A percentile compares a stretch with the other conserved stretches of the same genome.
phyloP scores from a whole-genome alignment of 1,140 invertebrate species.

The Adoxophyes honmai region DNA sequence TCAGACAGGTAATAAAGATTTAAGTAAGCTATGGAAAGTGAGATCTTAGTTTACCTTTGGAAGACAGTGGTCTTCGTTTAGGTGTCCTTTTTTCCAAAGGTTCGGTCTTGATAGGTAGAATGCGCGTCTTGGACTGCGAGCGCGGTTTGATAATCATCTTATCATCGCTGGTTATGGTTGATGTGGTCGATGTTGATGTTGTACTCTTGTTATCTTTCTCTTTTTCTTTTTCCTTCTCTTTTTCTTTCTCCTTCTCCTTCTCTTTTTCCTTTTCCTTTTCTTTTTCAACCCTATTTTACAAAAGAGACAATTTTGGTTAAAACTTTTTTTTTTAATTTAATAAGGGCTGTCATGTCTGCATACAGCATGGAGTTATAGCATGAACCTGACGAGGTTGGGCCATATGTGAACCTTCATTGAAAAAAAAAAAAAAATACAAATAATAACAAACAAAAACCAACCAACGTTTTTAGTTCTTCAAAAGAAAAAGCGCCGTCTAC shows the following conservation, averaged over 20 bases:
- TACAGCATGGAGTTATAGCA: no score
- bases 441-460: no score
- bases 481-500: no score
- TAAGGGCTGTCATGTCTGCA: no score
- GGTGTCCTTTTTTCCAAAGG: constrained; percentile 55
- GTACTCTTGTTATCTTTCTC: constrained; percentile 33
- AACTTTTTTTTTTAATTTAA: no score
- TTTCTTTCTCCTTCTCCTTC: constrained; percentile 47
- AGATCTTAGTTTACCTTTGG: constrained; percentile 63
- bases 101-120: constrained; percentile 50
- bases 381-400: no score
- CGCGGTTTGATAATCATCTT: constrained; percentile 53
- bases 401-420: no score
- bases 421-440: no score
- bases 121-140: constrained; percentile 56
- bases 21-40: no score
- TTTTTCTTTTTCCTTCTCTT: constrained; percentile 41
- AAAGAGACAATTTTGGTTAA: no score
- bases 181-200: constrained; percentile 22
- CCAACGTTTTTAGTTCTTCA: no score
- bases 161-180: constrained; percentile 43
- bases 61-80: constrained; percentile 50
- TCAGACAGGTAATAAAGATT: no score
- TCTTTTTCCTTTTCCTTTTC: constrained; percentile 48
- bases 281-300: constrained; percentile 39